Evolutionary conservation across 2,113 vertebrate species (phyloP), one percentile per base, ranked within the genome.

Genomic region (Pimephales promelas): DNA sequence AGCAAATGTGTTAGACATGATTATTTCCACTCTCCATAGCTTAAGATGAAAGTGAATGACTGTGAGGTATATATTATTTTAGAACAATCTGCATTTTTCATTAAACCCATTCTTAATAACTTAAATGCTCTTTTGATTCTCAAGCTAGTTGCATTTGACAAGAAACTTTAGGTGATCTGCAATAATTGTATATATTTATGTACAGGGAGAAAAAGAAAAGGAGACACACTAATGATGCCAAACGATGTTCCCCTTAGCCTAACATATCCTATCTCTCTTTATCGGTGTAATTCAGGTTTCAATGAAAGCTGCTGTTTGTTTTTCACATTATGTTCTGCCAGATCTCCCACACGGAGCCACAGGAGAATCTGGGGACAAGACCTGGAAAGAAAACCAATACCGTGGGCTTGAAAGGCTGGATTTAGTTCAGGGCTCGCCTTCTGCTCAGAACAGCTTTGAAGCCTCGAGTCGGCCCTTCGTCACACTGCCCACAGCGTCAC

Each of bases 401-500:
- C 73, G 82, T 85, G 81, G 85, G 85, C 88, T 90, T 92, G 85
- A 92, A 86, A 91, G 88, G 84, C 85, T 40, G 85, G 88, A 90
- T 90, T 90, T 91, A 86, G 86, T 89, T 87, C 84, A 83, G 84
- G 88, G 86, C 85, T 88, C 72, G 86, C 88, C 90, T 90, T 86
- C 88, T 79, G 34, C 61, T 89, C 85, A 75, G 80, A 76, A 83
- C 85, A 64, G 54, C 89, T 90, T 91, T 92, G 88, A 90, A 86
- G 81, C 85, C 83, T 77, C 1, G 3, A 89, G 85, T 85, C 74
- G 83, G 84, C 80, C 81, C 85, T 56, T 77, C 86, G 72, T 90
- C 88, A 74, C 86, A 36, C 81, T 56, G 82, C 86, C 82, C 88
- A 83, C 31, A 87, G 87, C 81, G 81, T 72, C 81, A 45, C 75